phyloP scores from a whole-genome alignment of 2,888 invertebrate species.

The Sclerodermus sp. region DNA sequence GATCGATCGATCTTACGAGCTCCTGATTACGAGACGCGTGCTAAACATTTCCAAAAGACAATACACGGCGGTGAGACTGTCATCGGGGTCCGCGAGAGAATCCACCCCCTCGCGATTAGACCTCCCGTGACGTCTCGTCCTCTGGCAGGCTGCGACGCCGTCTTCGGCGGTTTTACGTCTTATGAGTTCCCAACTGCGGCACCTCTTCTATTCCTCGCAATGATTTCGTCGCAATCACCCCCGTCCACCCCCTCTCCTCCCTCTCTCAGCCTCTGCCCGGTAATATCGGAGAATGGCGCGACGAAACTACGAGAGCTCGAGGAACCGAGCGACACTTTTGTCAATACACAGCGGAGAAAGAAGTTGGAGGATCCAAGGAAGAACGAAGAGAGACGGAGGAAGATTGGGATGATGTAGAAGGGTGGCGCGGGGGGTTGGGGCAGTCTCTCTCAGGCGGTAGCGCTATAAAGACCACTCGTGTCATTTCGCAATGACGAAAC shows the following conservation, averaged over 20 bases:
- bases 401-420: background rate
- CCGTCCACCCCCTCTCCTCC: slow-evolving; percentile 26
- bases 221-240: slow-evolving; percentile 59
- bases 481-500: slow-evolving; percentile 64
- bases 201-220: slow-evolving; percentile 60
- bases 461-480: slow-evolving; percentile 65
- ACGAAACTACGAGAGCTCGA: slow-evolving; percentile 54
- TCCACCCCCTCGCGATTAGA: too few species aligned
- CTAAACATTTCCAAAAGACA: too few species aligned
- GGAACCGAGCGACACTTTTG: slow-evolving; percentile 60
- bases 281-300: slow-evolving; percentile 57
- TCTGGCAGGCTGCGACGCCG: slow-evolving; percentile 2
- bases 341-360: slow-evolving; percentile 57
- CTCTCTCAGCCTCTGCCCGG: slow-evolving; percentile 27
- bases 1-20: too few species aligned
- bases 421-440: slow-evolving; percentile 19
- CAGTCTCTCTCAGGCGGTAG: slow-evolving; percentile 28
- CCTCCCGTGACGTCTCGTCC: slow-evolving; percentile 11
- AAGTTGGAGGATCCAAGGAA: too few species aligned
- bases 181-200: slow-evolving; percentile 56
- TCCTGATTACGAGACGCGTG: too few species aligned
- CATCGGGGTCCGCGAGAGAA: too few species aligned
- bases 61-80: too few species aligned
- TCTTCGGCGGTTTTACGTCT: slow-evolving; percentile 44
- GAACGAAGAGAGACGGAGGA: slow-evolving; percentile 1